Percentiles rank a stretch among this genome's conserved stretches.
phyloP scores from a whole-genome alignment of 2,113 vertebrate species.

The Gadus macrocephalus region DNA sequence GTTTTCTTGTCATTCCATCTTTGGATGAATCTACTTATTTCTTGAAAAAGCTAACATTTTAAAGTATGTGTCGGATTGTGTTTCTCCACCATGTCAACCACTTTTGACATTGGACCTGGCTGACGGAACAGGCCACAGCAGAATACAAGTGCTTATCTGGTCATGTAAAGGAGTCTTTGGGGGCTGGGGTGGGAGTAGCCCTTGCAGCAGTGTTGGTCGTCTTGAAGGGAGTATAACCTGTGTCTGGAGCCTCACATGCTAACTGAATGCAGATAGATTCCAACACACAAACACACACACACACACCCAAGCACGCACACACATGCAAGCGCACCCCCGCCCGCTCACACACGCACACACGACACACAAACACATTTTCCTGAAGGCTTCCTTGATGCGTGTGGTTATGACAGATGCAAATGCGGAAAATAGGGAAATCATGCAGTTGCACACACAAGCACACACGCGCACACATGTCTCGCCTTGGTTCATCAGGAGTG shows the following conservation, averaged over 20 bases:
- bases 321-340: neutral
- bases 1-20: slow-evolving; percentile 9
- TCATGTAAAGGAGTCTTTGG: no score
- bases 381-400: neutral
- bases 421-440: neutral
- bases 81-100: no score
- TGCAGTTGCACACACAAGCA: neutral
- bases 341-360: neutral
- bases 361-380: slow-evolving; percentile 14
- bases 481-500: neutral
- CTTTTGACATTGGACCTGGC: no score
- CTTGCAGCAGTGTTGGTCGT: no score
- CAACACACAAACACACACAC: neutral
- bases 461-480: neutral
- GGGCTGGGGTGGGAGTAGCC: no score
- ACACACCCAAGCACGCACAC: slow-evolving; percentile 7
- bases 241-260: no score
- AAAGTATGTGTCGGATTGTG: no score
- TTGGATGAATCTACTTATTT: neutral
- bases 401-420: neutral
- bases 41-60: no score
- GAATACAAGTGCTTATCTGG: no score
- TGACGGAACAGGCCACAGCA: no score
- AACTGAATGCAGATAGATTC: no score
- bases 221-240: no score